Evolutionary conservation across 2,113 vertebrate genomes (phyloP).

Genomic region (Sinocyclocheilus grahami): DNA sequence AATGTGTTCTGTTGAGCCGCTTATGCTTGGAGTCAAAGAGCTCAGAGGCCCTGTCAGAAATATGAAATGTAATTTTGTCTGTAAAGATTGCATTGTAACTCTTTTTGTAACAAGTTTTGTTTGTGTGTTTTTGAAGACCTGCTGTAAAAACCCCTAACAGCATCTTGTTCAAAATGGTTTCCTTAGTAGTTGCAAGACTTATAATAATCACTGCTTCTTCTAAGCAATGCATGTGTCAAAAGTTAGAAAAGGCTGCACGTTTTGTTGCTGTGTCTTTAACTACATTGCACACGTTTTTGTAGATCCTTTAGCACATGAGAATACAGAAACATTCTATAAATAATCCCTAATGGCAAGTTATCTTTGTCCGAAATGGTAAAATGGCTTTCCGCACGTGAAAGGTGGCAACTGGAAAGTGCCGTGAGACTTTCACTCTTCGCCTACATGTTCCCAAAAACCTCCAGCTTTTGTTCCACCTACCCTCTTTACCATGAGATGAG

Average conservation of each 20-base stretch:
- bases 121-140: not conserved
- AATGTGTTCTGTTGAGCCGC: slow-evolving; percentile 7
- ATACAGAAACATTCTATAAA: not conserved
- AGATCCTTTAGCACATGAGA: not conserved
- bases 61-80: not conserved
- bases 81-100: not conserved
- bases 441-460: slow-evolving; percentile 52
- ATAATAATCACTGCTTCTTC: not conserved
- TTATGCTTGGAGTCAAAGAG: not conserved
- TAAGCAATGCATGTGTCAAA: not conserved
- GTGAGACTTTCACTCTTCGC: slow-evolving; percentile 28
- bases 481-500: slow-evolving; percentile 36
- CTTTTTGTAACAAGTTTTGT: not conserved
- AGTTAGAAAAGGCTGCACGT: not conserved
- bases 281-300: not conserved
- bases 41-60: slow-evolving; percentile 5
- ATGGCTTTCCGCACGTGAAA: slow-evolving; percentile 21
- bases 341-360: not conserved
- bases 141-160: not conserved
- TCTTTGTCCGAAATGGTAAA: slow-evolving; percentile 11
- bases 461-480: slow-evolving; percentile 25
- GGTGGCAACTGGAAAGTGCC: slow-evolving; percentile 47
- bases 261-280: not conserved
- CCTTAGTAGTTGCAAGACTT: not conserved
- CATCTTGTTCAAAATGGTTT: not conserved